phyloP scores from a whole-genome alignment of 1,140 invertebrate genomes.

The Cherax destructor region DNA sequence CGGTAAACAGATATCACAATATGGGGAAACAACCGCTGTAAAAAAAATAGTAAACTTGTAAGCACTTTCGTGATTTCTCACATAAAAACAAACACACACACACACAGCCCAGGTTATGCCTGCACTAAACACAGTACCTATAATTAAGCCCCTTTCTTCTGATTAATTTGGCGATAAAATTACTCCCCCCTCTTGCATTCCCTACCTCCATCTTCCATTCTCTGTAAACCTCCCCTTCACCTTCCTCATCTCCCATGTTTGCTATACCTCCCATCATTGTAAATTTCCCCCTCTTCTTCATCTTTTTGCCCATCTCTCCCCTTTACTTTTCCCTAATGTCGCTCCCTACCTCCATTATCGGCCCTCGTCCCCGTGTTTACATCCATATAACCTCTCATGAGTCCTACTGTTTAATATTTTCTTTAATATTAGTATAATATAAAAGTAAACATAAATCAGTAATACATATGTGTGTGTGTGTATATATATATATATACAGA shows the following conservation, averaged over 20 bases:
- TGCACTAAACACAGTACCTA: conserved; percentile 5
- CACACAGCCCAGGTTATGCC: neutral
- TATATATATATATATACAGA: no score
- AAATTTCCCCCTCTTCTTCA: conserved; percentile 24
- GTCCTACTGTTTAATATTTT: no score
- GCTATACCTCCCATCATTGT: conserved; percentile 42
- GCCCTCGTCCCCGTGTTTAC: neutral
- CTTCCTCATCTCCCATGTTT: conserved; percentile 26
- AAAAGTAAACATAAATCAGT: no score
- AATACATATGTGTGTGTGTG: no score
- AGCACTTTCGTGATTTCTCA: no score
- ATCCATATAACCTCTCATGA: neutral
- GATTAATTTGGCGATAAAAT: conserved; percentile 41
- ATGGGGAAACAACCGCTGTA: no score
- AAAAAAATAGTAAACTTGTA: no score
- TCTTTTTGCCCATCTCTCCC: conserved; percentile 42
- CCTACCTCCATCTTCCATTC: conserved; percentile 27
- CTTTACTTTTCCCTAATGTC: conserved; percentile 20
- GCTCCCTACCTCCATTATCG: neutral
- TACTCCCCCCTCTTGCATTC: conserved; percentile 8
- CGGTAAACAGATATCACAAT: no score
- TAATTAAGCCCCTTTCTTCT: neutral
- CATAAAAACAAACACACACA: no score
- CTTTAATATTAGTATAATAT: no score
- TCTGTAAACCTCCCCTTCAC: neutral